Base-by-base conservation (phyloP, 2,888 invertebrate species). In the Physocephala rufipes region DNA sequence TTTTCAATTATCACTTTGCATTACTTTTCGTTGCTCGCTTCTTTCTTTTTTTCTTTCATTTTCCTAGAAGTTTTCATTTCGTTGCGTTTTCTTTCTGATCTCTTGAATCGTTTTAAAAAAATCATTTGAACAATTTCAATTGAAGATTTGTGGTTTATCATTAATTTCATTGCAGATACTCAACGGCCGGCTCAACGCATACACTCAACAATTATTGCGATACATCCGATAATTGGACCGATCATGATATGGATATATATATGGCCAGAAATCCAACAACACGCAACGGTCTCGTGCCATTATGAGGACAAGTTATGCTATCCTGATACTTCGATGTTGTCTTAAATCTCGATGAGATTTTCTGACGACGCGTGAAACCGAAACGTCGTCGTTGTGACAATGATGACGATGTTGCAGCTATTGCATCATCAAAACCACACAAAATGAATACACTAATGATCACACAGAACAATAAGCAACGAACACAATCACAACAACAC, bases 201-300 rank as follows among this genome's bases (percentile, higher is more conserved):
- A 94, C 94, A 61, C 88, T 94, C 81, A 94, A 91, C 82, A 91
- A 94, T 85, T 95, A 94, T 86, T 94, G 94, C 85, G 95, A 95
- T 84, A 95, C 95, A 84, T 93, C 93, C 66, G 94, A 95, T 85
- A 93, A 93, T 86, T 96, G 96, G 96, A 95, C 96, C 79, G 96
- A 96, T 87, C 95, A 96, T 86, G 96, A 96, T 84, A 95, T 96
- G 93, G 96, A 96, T 80, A 95, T 96, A 81, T 96, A 96, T 87
- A 95, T 95, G 92, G 93, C 95, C 73, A 90, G 95, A 82, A 95
- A 96, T 87, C 94, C 95, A 74, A 95, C 94, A 64, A 92, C 94
- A 71, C 90, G 94, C 81, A 92, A 93, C 83, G 94, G 94, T 76
- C 88, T 95, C 82, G 94, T 94, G 84, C 95, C 94, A 76, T 91